Evolutionary conservation across 2,888 invertebrate genomes (phyloP).

Genomic region (Bhutanitis thaidina): DNA sequence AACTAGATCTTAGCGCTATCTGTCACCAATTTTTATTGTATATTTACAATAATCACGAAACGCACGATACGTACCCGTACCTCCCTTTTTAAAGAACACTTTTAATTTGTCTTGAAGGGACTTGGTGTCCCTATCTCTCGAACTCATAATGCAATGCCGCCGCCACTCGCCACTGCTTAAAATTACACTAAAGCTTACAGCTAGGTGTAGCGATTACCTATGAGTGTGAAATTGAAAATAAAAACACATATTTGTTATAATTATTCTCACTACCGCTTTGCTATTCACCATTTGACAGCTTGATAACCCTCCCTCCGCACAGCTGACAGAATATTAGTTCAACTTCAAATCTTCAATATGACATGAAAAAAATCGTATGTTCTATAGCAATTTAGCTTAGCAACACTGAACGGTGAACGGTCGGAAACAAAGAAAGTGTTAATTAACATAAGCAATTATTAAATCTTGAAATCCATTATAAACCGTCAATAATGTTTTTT

Average conservation of each 20-base stretch:
- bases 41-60: background rate
- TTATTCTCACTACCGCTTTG: conserved; percentile 67
- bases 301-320: conserved; percentile 32
- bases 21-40: background rate
- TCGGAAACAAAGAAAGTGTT: conserved; percentile 4
- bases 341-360: conserved; percentile 28
- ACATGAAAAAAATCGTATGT: conserved; percentile 7
- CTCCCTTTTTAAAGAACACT: conserved; percentile 85
- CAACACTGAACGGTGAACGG: conserved; percentile 6
- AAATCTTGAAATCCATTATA: background rate
- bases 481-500: conserved; percentile 1
- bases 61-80: conserved; percentile 61
- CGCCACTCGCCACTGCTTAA: conserved; percentile 35
- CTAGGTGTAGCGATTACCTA: conserved; percentile 59
- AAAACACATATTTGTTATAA: conserved; percentile 71
- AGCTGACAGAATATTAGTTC: conserved; percentile 35
- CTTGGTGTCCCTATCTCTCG: conserved; percentile 84
- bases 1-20: conserved; percentile 19
- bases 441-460: no score
- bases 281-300: conserved; percentile 49
- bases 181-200: conserved; percentile 43
- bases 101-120: conserved; percentile 86
- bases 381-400: background rate
- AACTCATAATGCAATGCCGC: conserved; percentile 75
- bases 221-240: conserved; percentile 58